Percentiles rank a stretch among this genome's conserved stretches.
Conservation (phyloP, 2,113 vertebrate genomes). For the Elanoides forficatus region DNA sequence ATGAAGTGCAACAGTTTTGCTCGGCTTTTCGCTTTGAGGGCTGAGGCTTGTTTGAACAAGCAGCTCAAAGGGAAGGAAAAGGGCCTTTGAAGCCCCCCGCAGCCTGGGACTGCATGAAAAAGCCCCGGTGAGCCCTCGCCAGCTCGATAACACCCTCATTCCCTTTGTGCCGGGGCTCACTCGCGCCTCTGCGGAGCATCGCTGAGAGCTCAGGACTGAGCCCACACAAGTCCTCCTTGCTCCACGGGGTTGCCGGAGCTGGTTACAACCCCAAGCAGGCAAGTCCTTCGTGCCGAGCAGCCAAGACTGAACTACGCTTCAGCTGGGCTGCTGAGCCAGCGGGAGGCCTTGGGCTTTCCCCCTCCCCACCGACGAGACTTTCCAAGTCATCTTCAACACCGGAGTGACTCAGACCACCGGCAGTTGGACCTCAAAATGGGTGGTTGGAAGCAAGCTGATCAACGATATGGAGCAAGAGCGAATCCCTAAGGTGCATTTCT, state of each 20-base stretch:
- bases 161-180: neutral
- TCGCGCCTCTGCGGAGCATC: neutral
- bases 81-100: neutral
- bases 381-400: accelerated
- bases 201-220: neutral
- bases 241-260: neutral
- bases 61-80: constrained; percentile 45
- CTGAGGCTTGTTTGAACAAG: constrained; percentile 22
- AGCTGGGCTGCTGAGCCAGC: neutral
- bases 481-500: neutral
- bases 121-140: neutral
- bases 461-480: accelerated
- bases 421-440: accelerated
- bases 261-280: neutral
- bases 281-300: neutral
- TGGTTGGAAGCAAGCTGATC: neutral
- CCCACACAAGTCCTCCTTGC: neutral
- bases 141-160: neutral
- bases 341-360: neutral
- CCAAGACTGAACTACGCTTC: accelerated
- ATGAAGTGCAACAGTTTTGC: neutral
- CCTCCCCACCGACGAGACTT: neutral
- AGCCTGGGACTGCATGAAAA: constrained; percentile 5
- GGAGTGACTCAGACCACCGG: neutral
- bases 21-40: neutral